Base-by-base conservation (phyloP, 1,140 invertebrate species). In the Anastatus disparis region DNA sequence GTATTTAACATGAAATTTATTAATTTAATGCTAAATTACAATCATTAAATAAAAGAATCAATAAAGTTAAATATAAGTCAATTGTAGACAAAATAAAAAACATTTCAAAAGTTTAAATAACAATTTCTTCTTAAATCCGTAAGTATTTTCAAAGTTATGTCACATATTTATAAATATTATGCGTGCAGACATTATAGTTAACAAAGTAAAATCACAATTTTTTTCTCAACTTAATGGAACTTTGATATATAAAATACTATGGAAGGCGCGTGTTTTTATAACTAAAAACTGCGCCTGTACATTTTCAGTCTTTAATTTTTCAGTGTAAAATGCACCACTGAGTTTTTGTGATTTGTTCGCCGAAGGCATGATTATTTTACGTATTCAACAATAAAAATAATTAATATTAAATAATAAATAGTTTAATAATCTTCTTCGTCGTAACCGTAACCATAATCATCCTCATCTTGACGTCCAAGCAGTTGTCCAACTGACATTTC, bases 401-500 rank as follows among this genome's bases (percentile, higher is more conserved):
- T n/a, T 38, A n/a, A n/a, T n/a, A n/a, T n/a, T n/a, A 35, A 55
- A 55, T 56, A 61, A 64, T 58, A 68, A 56, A 48, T 62, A 44
- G 17, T 62, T 74, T 72, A 78, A 67, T 79, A 77, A 24, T 79
- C 79, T 38, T 82, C 81, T 31, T 85, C 80, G 42, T 84, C 84
- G 55, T 85, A 86, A 27, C 77, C 81, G 48, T 79, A 81, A 12
- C 76, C 81, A 68, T 85, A 79, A 4, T 80, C 83, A 59, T 83
- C 83, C 31, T 84, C 82, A 63, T 78, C 77, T 24, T 81, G 76
- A 65, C 82, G 82, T 17, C 81, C 85, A 29, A 89, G 79, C 74
- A 89, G 81, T 59, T 87, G 79, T 27, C 84, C 82, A 20, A 88
- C 82, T 35, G 85, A 87, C 72, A 88, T 81, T 74, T 84, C 84